Percentiles rank a stretch among this genome's conserved stretches.
These are phyloP conservation scores for Morus bassanus DNA, from an alignment of 2,797 vertebrate genomes.

Conservation along the genomic window DNA sequence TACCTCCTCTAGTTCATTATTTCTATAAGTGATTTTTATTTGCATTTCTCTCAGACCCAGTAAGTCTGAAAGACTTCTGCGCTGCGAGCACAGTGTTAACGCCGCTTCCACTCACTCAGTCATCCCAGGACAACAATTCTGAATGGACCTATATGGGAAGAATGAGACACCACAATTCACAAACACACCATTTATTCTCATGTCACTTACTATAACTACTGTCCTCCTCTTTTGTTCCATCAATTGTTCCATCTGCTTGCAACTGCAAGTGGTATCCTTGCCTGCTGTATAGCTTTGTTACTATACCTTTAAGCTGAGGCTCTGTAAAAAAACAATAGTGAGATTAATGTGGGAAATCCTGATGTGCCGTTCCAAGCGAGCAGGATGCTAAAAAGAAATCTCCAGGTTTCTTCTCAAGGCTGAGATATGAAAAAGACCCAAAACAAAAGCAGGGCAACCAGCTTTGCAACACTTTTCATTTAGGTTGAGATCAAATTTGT, in stretches of 20 bases:
- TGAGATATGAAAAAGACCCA: neutral
- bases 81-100: neutral
- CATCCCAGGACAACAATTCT: neutral
- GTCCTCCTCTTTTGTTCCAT: conserved; percentile 98
- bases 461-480: neutral
- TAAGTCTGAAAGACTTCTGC: neutral
- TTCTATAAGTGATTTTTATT: conserved; percentile 5
- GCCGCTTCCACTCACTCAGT: neutral
- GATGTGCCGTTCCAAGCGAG: neutral
- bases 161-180: conserved; percentile 23
- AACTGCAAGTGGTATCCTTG: conserved; percentile 99
- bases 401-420: neutral
- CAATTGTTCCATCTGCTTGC: conserved; percentile 98
- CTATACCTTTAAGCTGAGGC: conserved; percentile 99
- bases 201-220: conserved; percentile 93
- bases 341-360: conserved; percentile 57
- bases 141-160: neutral
- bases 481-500: neutral
- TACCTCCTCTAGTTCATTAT: conserved; percentile 54
- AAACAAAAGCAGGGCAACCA: neutral
- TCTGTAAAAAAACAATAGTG: conserved; percentile 80
- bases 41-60: conserved; percentile 12
- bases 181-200: conserved; percentile 7
- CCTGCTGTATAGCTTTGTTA: conserved; percentile 98
- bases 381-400: neutral